These are phyloP conservation scores for Argyresthia goedartella DNA, from an alignment of 2,888 invertebrate genomes.

Conservation along the genomic window DNA sequence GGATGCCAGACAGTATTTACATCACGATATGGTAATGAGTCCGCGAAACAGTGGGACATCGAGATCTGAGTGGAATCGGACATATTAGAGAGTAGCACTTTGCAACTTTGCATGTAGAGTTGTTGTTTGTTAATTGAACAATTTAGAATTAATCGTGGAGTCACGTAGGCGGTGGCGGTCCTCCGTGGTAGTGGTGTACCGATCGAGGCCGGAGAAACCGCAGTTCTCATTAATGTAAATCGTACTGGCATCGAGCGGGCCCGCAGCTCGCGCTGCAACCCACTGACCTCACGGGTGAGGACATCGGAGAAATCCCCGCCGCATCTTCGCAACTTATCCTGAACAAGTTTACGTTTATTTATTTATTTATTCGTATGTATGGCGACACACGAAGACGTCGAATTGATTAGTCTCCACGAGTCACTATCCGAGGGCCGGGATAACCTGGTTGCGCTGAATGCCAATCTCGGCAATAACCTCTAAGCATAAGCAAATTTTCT, in stretches of 20 bases:
- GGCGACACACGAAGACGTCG: too few relatives aligned
- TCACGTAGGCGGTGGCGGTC: constrained; percentile 37
- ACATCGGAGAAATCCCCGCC: constrained; percentile 23
- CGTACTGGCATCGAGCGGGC: constrained; percentile 22
- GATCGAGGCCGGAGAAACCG: constrained; percentile 50
- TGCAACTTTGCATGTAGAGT: constrained; percentile 17
- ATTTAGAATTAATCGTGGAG: constrained; percentile 33
- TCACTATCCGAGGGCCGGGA: too few relatives aligned
- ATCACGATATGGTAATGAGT: constrained; percentile 20
- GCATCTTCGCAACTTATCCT: not conserved
- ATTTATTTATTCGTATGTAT: too few relatives aligned
- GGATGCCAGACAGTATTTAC: constrained; percentile 11
- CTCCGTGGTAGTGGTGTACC: constrained; percentile 23
- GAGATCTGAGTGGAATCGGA: not conserved
- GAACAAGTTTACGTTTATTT: too few relatives aligned
- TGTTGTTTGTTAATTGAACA: constrained; percentile 34
- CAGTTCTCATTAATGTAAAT: constrained; percentile 59
- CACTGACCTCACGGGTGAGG: constrained; percentile 46
- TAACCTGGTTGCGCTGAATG: too few relatives aligned
- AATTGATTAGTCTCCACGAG: too few relatives aligned
- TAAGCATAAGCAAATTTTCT: too few relatives aligned
- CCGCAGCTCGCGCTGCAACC: constrained; percentile 40
- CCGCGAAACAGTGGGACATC: constrained; percentile 8
- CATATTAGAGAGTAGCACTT: constrained; percentile 16
- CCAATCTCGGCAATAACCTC: too few relatives aligned